phyloP scores from a whole-genome alignment of 2,888 invertebrate genomes.

The Monopis laevigella region DNA sequence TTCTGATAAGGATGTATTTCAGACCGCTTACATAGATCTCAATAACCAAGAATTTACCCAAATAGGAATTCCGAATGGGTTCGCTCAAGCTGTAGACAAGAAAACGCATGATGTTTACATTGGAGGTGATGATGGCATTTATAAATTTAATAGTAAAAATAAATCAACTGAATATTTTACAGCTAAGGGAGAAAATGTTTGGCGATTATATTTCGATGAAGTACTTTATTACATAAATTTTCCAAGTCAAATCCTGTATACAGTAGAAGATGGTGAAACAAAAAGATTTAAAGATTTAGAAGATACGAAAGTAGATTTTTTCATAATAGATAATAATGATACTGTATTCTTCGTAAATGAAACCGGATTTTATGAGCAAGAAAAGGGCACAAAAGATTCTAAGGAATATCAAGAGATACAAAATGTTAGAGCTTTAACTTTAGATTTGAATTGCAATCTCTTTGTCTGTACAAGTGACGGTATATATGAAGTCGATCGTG shows the following conservation, averaged over 20 bases:
- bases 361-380: slow-evolving; percentile 39
- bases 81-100: slow-evolving; percentile 41
- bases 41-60: slow-evolving; percentile 35
- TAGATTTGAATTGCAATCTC: slow-evolving; percentile 32
- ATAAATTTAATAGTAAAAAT: slow-evolving; percentile 34
- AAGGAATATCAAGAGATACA: slow-evolving; percentile 23
- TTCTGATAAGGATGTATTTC: slow-evolving; percentile 26
- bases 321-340: slow-evolving; percentile 38
- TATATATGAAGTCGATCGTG: slow-evolving; percentile 33
- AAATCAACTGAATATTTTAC: slow-evolving; percentile 33
- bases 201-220: slow-evolving; percentile 35
- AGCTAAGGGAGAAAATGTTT: slow-evolving; percentile 32
- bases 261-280: slow-evolving; percentile 28
- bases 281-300: slow-evolving; percentile 37
- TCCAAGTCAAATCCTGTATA: slow-evolving; percentile 39
- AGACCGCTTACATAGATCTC: slow-evolving; percentile 36
- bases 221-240: slow-evolving; percentile 36
- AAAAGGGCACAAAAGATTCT: slow-evolving; percentile 35
- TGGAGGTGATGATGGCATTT: slow-evolving; percentile 42
- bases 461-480: slow-evolving; percentile 36
- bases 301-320: slow-evolving; percentile 43
- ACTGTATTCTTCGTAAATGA: slow-evolving; percentile 38
- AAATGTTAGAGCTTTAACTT: slow-evolving; percentile 32
- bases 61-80: slow-evolving; percentile 35
- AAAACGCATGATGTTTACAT: slow-evolving; percentile 36